These are phyloP conservation scores for Xanthorhoe designata DNA, from an alignment of 2,888 invertebrate genomes.

Conservation along the genomic window DNA sequence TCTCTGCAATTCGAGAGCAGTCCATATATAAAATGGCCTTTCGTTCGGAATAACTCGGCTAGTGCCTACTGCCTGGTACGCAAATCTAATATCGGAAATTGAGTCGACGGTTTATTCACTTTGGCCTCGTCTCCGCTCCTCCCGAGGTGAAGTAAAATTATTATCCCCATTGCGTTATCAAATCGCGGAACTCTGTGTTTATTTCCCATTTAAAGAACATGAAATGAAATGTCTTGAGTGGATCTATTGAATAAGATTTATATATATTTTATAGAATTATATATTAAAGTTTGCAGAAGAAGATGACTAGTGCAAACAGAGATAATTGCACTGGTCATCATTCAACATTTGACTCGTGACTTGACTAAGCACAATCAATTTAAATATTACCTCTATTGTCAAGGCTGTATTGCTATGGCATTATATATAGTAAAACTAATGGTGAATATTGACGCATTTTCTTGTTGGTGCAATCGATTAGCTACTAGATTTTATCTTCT, in stretches of 20 bases:
- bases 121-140: constrained; percentile 63
- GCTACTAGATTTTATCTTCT: constrained; percentile 47
- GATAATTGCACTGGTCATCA: constrained; percentile 10
- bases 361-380: constrained; percentile 21
- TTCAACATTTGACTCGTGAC: constrained; percentile 19
- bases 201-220: constrained; percentile 31
- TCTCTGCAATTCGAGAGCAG: constrained; percentile 37
- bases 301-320: too few species aligned
- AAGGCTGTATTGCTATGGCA: constrained; percentile 4
- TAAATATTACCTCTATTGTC: constrained; percentile 9
- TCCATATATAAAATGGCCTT: constrained; percentile 53
- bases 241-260: constrained; percentile 11
- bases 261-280: constrained; percentile 4
- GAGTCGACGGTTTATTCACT: constrained; percentile 72
- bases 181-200: constrained; percentile 46
- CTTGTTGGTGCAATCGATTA: constrained; percentile 50
- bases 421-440: constrained; percentile 8
- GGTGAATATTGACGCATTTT: constrained; percentile 49
- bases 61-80: constrained; percentile 58
- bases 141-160: constrained; percentile 69
- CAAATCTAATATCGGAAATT: constrained; percentile 81
- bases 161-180: constrained; percentile 61
- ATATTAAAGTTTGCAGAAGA: constrained; percentile 20
- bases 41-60: constrained; percentile 51
- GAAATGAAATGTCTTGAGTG: constrained; percentile 36